These are phyloP conservation scores for Dolichallabes microphthalmus DNA, from an alignment of 2,113 vertebrate species.

Conservation along the genomic window DNA sequence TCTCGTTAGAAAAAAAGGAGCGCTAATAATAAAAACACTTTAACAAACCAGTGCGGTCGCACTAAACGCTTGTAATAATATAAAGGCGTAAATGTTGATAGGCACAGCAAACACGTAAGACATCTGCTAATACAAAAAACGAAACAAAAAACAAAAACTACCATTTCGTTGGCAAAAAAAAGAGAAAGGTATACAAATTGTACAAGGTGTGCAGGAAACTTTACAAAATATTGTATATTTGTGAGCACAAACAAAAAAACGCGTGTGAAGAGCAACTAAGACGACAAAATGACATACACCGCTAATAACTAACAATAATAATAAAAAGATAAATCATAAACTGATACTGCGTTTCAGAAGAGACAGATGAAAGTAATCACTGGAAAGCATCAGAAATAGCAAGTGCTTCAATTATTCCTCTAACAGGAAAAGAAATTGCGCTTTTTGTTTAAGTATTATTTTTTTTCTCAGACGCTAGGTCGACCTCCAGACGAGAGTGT, in stretches of 20 bases:
- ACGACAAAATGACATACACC: constrained; percentile 53
- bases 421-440: not conserved
- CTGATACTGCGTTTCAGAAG: constrained; percentile 67
- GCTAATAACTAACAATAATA: constrained; percentile 47
- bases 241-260: constrained; percentile 58
- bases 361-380: constrained; percentile 46
- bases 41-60: constrained; percentile 37
- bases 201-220: constrained; percentile 63
- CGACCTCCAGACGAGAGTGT: not conserved
- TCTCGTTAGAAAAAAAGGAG: not conserved
- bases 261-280: constrained; percentile 41
- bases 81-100: constrained; percentile 52
- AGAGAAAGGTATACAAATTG: constrained; percentile 50
- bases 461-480: not conserved
- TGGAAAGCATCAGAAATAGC: constrained; percentile 39
- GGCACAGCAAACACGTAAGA: constrained; percentile 37
- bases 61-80: constrained; percentile 62
- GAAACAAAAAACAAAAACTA: constrained; percentile 34
- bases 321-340: constrained; percentile 64
- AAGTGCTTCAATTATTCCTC: constrained; percentile 41
- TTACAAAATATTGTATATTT: constrained; percentile 60
- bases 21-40: not conserved
- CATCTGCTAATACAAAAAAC: constrained; percentile 57
- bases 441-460: no score
- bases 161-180: not conserved